Evolutionary conservation across 2,113 vertebrate species (phyloP).

Genomic region (Rhinolophus ferrumequinum): DNA sequence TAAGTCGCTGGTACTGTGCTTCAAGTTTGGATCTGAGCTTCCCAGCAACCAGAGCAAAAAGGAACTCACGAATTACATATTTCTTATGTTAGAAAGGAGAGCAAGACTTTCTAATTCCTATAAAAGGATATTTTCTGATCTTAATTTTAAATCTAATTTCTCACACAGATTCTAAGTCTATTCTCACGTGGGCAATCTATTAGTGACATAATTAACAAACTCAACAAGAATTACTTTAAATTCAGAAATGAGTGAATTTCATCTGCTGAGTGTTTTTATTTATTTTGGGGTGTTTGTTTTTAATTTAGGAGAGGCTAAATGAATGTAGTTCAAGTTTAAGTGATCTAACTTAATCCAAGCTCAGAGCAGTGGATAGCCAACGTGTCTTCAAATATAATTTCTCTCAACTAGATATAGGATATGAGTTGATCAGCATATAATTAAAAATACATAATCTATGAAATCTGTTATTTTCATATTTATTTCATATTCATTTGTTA

Average conservation of each 20-base stretch:
- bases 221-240: neutral
- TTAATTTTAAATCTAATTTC: neutral
- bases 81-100: neutral
- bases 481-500: neutral
- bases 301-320: neutral
- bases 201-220: neutral
- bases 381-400: neutral
- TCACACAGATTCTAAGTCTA: neutral
- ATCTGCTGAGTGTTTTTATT: neutral
- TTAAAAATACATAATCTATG: neutral
- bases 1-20: neutral
- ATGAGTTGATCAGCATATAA: neutral
- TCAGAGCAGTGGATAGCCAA: neutral
- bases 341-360: neutral
- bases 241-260: conserved; percentile 34
- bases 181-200: neutral
- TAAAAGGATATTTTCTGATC: neutral
- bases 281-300: neutral
- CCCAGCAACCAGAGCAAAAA: neutral
- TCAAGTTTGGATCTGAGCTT: conserved; percentile 29
- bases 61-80: neutral
- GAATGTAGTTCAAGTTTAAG: neutral
- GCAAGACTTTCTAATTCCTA: neutral
- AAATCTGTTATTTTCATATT: neutral
- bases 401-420: neutral